These are phyloP conservation scores for Eumeta japonica DNA, from an alignment of 1,140 invertebrate species.

Conservation along the genomic window DNA sequence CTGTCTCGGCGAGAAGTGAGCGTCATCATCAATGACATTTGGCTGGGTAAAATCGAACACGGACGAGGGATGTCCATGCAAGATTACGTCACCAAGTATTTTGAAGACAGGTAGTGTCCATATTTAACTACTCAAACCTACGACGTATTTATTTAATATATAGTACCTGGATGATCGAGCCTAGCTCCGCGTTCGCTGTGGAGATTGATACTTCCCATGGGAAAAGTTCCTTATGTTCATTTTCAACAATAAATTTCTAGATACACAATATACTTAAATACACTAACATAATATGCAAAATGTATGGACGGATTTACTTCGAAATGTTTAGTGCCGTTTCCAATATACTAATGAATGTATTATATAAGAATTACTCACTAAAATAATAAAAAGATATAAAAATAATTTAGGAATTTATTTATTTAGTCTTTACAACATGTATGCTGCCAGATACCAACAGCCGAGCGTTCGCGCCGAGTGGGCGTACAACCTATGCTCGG, in stretches of 20 bases:
- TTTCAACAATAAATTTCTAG: neutral
- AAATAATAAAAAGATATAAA: neutral
- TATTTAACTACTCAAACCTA: neutral
- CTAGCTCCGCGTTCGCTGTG: neutral
- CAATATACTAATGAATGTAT: neutral
- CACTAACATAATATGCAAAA: too few relatives aligned
- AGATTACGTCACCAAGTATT: slow-evolving; percentile 46
- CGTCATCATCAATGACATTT: slow-evolving; percentile 51
- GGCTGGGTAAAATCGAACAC: slow-evolving; percentile 29
- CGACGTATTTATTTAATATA: neutral
- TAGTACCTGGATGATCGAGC: neutral
- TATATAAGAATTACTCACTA: neutral
- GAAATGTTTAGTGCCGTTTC: too few relatives aligned
- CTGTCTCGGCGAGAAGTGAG: slow-evolving; percentile 46
- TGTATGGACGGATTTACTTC: too few relatives aligned
- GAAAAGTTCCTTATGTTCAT: too few relatives aligned
- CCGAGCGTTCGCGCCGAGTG: slow-evolving; percentile 42
- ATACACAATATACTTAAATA: too few relatives aligned
- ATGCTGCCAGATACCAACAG: slow-evolving; percentile 50
- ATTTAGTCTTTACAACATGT: too few relatives aligned
- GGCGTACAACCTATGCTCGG: slow-evolving; percentile 52
- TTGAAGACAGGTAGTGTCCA: slow-evolving; percentile 35
- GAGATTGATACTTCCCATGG: neutral
- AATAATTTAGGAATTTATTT: too few relatives aligned
- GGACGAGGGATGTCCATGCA: slow-evolving; percentile 31